Evolutionary conservation across 2,797 vertebrate species (phyloP).

Genomic region (Squalus acanthias): DNA sequence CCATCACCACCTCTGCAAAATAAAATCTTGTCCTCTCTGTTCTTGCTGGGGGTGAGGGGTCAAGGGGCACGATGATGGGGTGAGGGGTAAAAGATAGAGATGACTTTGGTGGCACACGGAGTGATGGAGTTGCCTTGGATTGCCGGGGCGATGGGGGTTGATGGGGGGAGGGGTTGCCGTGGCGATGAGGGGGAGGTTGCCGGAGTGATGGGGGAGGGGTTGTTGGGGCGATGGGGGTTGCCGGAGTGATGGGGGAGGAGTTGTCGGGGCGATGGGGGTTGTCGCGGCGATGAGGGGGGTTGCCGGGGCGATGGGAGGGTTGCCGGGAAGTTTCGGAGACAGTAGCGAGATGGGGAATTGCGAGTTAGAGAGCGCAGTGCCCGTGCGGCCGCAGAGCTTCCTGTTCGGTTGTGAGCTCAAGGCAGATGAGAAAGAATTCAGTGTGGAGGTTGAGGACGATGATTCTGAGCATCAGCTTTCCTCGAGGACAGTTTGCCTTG

Average conservation of each 20-base stretch:
- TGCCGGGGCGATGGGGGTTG: not conserved
- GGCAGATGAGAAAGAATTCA: constrained; percentile 72
- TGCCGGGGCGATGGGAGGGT: too few relatives aligned
- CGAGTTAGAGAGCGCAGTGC: constrained; percentile 45
- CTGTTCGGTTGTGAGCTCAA: constrained; percentile 91
- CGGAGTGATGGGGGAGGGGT: not conserved
- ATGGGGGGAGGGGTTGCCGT: not conserved
- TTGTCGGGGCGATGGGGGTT: too few relatives aligned
- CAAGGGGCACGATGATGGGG: too few relatives aligned
- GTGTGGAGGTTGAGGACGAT: constrained; percentile 86
- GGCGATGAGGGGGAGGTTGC: not conserved
- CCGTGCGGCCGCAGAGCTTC: constrained; percentile 79
- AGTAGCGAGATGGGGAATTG: not conserved
- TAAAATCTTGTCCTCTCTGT: not conserved
- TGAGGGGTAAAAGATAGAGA: not conserved
- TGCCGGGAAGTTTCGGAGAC: too few relatives aligned
- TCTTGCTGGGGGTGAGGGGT: too few relatives aligned
- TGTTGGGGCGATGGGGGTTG: not conserved
- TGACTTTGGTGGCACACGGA: not conserved
- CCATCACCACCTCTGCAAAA: not conserved
- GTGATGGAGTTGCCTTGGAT: not conserved
- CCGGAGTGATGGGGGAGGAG: not conserved
- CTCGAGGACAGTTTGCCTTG: constrained; percentile 85
- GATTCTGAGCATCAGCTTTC: constrained; percentile 89
- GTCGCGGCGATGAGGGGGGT: too few relatives aligned